Percentiles rank a stretch among this genome's conserved stretches.
phyloP scores from a whole-genome alignment of 2,888 invertebrate species.

The Aporophyla nigra region DNA sequence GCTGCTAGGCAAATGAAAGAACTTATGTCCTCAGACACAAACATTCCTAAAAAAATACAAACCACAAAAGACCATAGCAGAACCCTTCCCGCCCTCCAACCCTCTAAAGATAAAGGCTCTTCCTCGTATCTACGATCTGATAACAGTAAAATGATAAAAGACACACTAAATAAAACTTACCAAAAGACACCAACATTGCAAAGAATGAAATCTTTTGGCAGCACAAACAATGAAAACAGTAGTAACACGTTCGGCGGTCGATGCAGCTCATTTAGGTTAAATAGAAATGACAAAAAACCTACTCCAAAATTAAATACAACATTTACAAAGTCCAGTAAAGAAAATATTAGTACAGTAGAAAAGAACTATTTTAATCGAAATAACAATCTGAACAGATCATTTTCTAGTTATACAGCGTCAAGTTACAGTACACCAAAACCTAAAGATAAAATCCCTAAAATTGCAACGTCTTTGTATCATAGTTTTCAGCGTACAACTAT shows the following conservation, averaged over 20 bases:
- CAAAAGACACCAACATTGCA: slow-evolving; percentile 89
- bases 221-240: slow-evolving; percentile 83
- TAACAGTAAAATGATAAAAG: slow-evolving; percentile 88
- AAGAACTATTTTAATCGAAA: slow-evolving; percentile 84
- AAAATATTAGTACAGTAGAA: slow-evolving; percentile 84
- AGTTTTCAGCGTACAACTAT: slow-evolving; percentile 87
- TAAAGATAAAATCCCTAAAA: slow-evolving; percentile 89
- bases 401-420: slow-evolving; percentile 85
- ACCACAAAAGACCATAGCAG: slow-evolving; percentile 85
- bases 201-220: slow-evolving; percentile 89
- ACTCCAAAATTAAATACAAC: slow-evolving; percentile 87
- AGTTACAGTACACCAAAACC: slow-evolving; percentile 87
- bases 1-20: slow-evolving; percentile 96
- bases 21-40: slow-evolving; percentile 93
- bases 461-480: slow-evolving; percentile 87
- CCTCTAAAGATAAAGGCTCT: slow-evolving; percentile 82
- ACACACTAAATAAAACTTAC: slow-evolving; percentile 88
- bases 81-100: slow-evolving; percentile 86
- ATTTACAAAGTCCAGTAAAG: slow-evolving; percentile 88
- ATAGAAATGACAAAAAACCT: slow-evolving; percentile 86
- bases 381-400: slow-evolving; percentile 85
- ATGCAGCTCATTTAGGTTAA: slow-evolving; percentile 87
- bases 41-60: slow-evolving; percentile 86
- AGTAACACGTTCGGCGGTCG: slow-evolving; percentile 83
- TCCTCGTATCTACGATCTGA: slow-evolving; percentile 78